Evolutionary conservation across 2,888 invertebrate species (phyloP), one percentile per base, ranked within the genome.

Genomic region (Rhopalosiphum nymphaeae): DNA sequence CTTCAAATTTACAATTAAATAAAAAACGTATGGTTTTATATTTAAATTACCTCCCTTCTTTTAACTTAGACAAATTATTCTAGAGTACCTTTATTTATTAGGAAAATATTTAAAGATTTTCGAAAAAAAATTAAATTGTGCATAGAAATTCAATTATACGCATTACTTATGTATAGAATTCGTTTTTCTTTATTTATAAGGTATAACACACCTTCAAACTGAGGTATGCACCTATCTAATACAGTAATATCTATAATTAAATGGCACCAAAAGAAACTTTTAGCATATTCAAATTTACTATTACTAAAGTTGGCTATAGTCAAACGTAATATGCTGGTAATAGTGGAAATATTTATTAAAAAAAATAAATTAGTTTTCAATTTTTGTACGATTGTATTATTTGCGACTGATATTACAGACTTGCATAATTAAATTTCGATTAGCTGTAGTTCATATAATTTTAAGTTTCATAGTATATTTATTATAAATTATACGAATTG

Each of bases 141-240:
- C 5, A 84, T 57, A 42, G 56, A 36, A 67, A 88, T 92, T 67
- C 61, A 92, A 92, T 92, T 87, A 92, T 67, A 88, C 67, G 42
- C 87, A 92, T 92, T 87, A 92, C 67, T 92, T 92, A 92, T 88
- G 92, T 88, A 92, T 88, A 29, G 87, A 49, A 67, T 67, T 86
- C 36, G 29, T 67, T 91, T 85, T 25, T 25, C 9, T 85, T 84
- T 85, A 7, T 91, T 78, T 78, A 42, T 10, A 44, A n/a, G 25
- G 49, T 56, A 36, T 42, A 53, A 56, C 29, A 56, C 53, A 42
- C 42, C 25, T 44, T 49, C 49, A 61, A 87, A 87, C 53, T 92
- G 3, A 36, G 25, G 11, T 61, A 57, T 42, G 26, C 10, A 5
- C 21, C 16, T 13, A 67, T 4, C 67, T 67, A n/a, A 67, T n/a